Conservation (phyloP, 2,888 invertebrate genomes). For the Adela reaumurella region DNA sequence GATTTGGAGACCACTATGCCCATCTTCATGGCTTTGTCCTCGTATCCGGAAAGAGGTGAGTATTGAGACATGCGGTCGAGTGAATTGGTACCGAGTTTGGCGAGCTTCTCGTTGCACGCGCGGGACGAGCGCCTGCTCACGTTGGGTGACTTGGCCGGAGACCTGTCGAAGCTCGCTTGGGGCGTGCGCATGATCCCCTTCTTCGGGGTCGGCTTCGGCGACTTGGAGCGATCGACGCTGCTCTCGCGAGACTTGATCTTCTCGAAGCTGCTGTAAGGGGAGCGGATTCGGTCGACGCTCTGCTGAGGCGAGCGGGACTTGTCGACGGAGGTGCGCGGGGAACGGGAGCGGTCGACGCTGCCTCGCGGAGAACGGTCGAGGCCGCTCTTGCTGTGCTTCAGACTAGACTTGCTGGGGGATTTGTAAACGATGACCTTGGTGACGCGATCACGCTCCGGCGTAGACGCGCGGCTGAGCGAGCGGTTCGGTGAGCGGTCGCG, state of each 20-base stretch:
- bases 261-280: conserved; percentile 10
- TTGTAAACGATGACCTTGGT: conserved; percentile 51
- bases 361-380: conserved; percentile 49
- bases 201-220: conserved; percentile 47
- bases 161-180: conserved; percentile 47
- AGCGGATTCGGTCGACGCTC: conserved; percentile 22
- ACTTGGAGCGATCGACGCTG: conserved; percentile 39
- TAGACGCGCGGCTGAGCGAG: conserved; percentile 17
- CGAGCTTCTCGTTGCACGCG: conserved; percentile 41
- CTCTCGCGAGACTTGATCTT: conserved; percentile 43
- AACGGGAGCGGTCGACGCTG: conserved; percentile 54
- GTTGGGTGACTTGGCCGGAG: conserved; percentile 44
- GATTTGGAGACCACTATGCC: conserved; percentile 56
- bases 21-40: conserved; percentile 50
- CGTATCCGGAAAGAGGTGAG: conserved; percentile 46
- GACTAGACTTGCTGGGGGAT: conserved; percentile 46
- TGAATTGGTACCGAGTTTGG: conserved; percentile 46
- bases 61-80: conserved; percentile 47
- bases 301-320: conserved; percentile 44
- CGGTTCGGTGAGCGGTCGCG: conserved; percentile 43
- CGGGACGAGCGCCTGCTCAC: conserved; percentile 32
- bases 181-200: conserved; percentile 52
- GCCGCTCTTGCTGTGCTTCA: conserved; percentile 41
- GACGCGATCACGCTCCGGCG: conserved; percentile 33
- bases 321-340: conserved; percentile 58